Evolutionary conservation across 2,797 vertebrate genomes (phyloP), one percentile per base, ranked within the genome.

Genomic region (Ceyx erithaca): DNA sequence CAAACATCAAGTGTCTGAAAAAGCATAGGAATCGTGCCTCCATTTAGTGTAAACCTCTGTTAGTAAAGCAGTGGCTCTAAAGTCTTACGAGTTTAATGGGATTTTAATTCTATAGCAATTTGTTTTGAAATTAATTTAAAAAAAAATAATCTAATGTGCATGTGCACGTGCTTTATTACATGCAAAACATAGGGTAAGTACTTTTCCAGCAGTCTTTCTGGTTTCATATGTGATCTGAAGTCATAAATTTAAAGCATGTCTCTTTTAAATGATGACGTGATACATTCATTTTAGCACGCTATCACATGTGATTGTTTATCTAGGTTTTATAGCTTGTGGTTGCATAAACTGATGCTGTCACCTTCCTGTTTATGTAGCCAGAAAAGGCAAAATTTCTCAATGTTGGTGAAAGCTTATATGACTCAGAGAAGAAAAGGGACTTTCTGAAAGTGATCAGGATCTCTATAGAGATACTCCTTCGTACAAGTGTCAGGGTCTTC

Each of bases 371-470:
- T 62, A 51, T n/a, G 11, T 26, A 80, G 79, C 43, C 76, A 90
- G 81, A 87, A 92, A 94, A 87, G 66, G 62, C 14, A 18, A 59
- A 55, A 31, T 55, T 87, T 92, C 70, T 64, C 33, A 37, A 3
- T 75, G 33, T 62, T 89, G 46, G 82, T 78, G 77, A 90, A 72
- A 51, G 62, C 20, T 75, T 33, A 10, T 55, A 69, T 88, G 84
- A 89, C 68, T 93, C 80, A 64, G 57, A 82, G 46, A 89, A 91
- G 64, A 55, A 82, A 66, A 68, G 57, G 33, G 23, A 28, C 28
- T 85, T 90, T 84, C 61, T 90, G 72, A 73, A 88, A 87, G 71
- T 85, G 91, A 71, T 33, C 43, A 40, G 37, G 43, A 45, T 71
- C 49, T 77, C 31, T 52, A 8, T 26, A 51, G 49, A 51, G 49